Evolutionary conservation across 2,888 invertebrate genomes (phyloP).

Genomic region (Limnephilus lunatus): DNA sequence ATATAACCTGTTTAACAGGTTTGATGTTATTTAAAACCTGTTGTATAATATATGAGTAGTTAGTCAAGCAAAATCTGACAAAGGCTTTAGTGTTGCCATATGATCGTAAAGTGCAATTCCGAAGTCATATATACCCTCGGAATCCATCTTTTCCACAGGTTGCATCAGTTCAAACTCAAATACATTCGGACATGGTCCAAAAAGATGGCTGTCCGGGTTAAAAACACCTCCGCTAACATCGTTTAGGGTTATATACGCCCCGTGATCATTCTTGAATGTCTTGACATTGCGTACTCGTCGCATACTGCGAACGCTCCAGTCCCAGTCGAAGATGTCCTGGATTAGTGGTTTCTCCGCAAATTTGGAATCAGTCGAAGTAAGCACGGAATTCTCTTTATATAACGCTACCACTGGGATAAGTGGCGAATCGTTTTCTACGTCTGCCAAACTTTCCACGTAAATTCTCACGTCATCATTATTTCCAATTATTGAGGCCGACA

Average conservation of each 20-base stretch:
- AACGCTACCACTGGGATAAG: neutral
- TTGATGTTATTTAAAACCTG: too few relatives aligned
- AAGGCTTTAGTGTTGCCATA: neutral
- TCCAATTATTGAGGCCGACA: neutral
- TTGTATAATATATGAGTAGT: too few relatives aligned
- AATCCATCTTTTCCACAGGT: neutral
- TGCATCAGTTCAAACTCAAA: neutral
- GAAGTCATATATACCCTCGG: neutral
- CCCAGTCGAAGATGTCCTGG: neutral
- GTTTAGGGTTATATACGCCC: neutral
- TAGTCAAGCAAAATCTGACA: too few relatives aligned
- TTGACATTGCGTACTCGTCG: neutral
- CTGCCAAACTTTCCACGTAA: neutral
- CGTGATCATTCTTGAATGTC: neutral
- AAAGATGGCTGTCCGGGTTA: neutral
- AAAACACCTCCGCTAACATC: neutral
- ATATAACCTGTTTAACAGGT: too few relatives aligned
- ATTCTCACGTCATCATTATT: neutral
- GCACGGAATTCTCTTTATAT: neutral
- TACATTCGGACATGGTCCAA: neutral
- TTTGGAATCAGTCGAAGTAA: neutral
- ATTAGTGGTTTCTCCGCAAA: neutral
- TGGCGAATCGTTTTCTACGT: neutral
- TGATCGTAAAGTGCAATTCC: neutral
- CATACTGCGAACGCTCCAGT: neutral